phyloP scores from a whole-genome alignment of 2,888 invertebrate genomes.

The Dendrolimus houi region DNA sequence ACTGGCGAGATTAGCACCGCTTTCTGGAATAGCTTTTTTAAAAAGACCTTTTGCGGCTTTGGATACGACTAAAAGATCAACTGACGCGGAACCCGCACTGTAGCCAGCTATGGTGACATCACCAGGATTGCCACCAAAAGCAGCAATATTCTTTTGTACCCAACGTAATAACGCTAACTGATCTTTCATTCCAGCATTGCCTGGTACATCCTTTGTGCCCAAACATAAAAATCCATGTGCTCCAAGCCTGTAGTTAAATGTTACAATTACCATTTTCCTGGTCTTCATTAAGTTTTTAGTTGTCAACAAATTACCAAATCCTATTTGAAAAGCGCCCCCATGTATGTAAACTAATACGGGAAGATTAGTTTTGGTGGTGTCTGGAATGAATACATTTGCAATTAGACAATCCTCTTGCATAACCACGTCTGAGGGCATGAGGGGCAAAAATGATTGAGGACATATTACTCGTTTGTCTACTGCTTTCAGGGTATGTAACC shows the following conservation, averaged over 20 bases:
- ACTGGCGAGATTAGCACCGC: constrained; percentile 15
- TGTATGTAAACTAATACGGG: constrained; percentile 46
- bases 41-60: constrained; percentile 14
- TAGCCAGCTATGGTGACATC: constrained; percentile 29
- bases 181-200: constrained; percentile 38
- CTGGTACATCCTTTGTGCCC: constrained; percentile 29
- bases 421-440: background rate
- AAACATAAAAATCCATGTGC: constrained; percentile 27
- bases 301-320: constrained; percentile 21
- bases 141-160: constrained; percentile 29
- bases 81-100: constrained; percentile 26
- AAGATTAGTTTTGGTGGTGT: constrained; percentile 15
- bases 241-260: constrained; percentile 28
- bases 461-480: constrained; percentile 1
- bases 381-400: constrained; percentile 25
- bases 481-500: constrained; percentile 3
- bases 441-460: background rate
- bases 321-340: constrained; percentile 38
- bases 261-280: constrained; percentile 18
- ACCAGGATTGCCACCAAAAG: constrained; percentile 32
- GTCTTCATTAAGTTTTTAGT: constrained; percentile 20
- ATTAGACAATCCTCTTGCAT: constrained; percentile 27
- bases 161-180: constrained; percentile 29
- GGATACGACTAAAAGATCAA: constrained; percentile 23
- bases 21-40: constrained; percentile 7